Base-by-base conservation (phyloP, 2,797 vertebrate genomes). In the Chaenodraco wilsoni region DNA sequence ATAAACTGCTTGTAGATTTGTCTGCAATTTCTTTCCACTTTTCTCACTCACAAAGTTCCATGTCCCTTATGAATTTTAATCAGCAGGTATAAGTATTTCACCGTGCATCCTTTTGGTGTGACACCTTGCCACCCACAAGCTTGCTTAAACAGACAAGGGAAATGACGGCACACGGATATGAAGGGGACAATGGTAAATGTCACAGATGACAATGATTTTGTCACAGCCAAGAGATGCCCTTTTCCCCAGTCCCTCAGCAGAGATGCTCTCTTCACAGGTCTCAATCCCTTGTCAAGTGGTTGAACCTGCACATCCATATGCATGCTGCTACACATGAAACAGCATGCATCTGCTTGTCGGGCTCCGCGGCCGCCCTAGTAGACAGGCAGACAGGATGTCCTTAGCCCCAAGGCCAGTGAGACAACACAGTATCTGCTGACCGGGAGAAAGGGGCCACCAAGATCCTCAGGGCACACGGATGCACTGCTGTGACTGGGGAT, bases 221-320 rank as follows among this genome's bases (percentile, higher is more conserved):
- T 94, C 90, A 64, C 81, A 74, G 78, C 63, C 9, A 65, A 84
- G 85, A 87, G 87, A 89, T 95, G 93, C 90, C 93, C 94, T 95
- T 94, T 94, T 82, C 75, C 79, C 3, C 52, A n/a, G 85, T 92
- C 92, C 91, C 91, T 80, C 76, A 52, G 91, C 88, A 86, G 86
- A 90, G 87, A 81, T 79, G 78, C 86, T 81, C 88, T 79, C 88
- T 70, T 82, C 81, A 62, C 88, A 74, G 92, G 88, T 90, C 92
- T 91, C 92, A 87, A 81, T 92, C 89, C 87, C 88, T 84, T 88
- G 89, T 93, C 89, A 90, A 92, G 93, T 84, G 85, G 79, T 86
- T 84, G 83, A 89, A 94, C 93, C 91, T 93, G 91, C 82, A 82
- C 91, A 93, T 94, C 88, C 92, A 94, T 92, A 91, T 93, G 92